Conservation (phyloP, 2,888 invertebrate species). For the Philonicus albiceps region DNA sequence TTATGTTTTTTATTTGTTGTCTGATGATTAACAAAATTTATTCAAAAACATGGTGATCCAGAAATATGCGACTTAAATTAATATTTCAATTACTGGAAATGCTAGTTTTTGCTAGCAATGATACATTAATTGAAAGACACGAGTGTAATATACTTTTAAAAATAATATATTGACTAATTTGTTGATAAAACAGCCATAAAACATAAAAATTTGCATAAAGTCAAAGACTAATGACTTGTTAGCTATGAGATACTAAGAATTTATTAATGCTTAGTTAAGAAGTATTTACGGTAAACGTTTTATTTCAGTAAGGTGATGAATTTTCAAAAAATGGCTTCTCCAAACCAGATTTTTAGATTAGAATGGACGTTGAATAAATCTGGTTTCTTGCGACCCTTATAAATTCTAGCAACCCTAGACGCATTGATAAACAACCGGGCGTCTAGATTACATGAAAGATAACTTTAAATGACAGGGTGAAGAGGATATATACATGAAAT, state of each 20-base stretch:
- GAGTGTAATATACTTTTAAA: neutral
- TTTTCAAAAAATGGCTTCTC: neutral
- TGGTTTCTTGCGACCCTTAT: neutral
- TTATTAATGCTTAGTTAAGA: neutral
- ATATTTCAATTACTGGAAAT: neutral
- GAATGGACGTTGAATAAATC: neutral
- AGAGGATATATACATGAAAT: conserved; percentile 30
- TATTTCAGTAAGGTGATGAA: neutral
- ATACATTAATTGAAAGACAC: neutral
- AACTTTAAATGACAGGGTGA: conserved; percentile 32
- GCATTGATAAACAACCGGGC: neutral
- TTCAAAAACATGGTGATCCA: neutral
- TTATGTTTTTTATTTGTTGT: neutral
- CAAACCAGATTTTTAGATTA: neutral
- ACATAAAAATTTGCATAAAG: neutral
- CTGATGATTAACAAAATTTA: neutral
- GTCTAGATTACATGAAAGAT: conserved; percentile 40
- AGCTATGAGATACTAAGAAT: neutral
- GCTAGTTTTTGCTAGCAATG: neutral
- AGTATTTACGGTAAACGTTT: neutral
- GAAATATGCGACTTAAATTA: neutral
- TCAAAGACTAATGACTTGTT: neutral
- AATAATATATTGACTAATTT: neutral
- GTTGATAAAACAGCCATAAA: neutral
- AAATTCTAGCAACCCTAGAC: neutral